A percentile compares a stretch with the other conserved stretches of the same genome.
phyloP scores from a whole-genome alignment of 2,797 vertebrate species.

The Mustela erminea region DNA sequence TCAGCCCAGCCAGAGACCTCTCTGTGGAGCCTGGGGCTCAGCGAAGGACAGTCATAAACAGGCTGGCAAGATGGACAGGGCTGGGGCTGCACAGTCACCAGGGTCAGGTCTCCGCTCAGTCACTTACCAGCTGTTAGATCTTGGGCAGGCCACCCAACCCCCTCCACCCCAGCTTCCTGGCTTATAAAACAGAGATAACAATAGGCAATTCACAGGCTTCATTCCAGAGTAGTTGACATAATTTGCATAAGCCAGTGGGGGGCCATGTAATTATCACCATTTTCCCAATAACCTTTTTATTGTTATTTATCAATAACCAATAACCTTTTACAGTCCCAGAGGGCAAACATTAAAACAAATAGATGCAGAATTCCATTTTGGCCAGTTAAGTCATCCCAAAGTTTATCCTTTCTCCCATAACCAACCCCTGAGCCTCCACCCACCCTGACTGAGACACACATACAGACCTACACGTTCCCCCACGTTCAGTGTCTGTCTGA shows the following conservation, averaged over 20 bases:
- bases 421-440: background rate
- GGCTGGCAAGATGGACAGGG: background rate
- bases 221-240: background rate
- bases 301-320: background rate
- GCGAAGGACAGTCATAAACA: too few relatives aligned
- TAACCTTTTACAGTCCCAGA: background rate
- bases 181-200: background rate
- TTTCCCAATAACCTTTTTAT: constrained; percentile 27
- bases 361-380: background rate
- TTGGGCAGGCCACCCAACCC: background rate
- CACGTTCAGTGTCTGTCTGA: background rate
- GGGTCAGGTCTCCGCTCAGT: background rate
- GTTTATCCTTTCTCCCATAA: background rate
- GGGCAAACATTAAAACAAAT: background rate
- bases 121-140: background rate
- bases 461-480: background rate
- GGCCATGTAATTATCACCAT: background rate
- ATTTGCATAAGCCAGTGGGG: background rate
- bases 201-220: background rate
- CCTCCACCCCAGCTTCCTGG: background rate
- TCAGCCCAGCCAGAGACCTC: background rate
- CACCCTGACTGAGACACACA: background rate
- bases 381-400: background rate
- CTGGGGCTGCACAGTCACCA: background rate
- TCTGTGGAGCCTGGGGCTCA: background rate